phyloP scores from a whole-genome alignment of 2,888 invertebrate species.

The Tenthredo mesomela region DNA sequence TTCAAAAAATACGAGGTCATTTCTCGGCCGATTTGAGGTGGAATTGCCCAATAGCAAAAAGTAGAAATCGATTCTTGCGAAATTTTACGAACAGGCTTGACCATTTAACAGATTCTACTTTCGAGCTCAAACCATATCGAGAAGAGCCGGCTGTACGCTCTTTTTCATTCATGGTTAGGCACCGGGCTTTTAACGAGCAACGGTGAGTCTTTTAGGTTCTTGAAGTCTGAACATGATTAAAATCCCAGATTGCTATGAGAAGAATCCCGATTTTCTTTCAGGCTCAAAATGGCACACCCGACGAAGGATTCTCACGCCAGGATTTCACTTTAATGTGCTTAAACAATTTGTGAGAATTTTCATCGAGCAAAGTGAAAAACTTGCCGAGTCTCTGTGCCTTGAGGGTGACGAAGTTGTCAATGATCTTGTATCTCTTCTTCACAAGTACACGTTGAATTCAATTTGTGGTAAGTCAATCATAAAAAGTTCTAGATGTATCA shows the following conservation, averaged over 20 bases:
- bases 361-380: constrained; percentile 76
- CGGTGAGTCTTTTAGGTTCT: constrained; percentile 65
- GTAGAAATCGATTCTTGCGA: too few species aligned
- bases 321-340: constrained; percentile 84
- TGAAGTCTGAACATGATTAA: not conserved
- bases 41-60: too few species aligned
- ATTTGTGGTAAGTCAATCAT: constrained; percentile 81
- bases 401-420: constrained; percentile 69
- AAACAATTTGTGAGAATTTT: constrained; percentile 76
- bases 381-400: constrained; percentile 69
- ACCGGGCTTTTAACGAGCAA: constrained; percentile 76
- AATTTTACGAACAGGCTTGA: not conserved
- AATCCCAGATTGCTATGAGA: not conserved
- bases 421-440: constrained; percentile 81
- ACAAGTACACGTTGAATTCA: constrained; percentile 83
- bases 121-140: constrained; percentile 70
- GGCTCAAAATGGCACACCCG: constrained; percentile 82
- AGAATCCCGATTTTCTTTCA: constrained; percentile 60
- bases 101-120: constrained; percentile 66
- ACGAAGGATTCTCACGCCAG: constrained; percentile 83
- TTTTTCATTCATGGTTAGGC: constrained; percentile 77
- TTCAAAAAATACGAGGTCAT: too few species aligned
- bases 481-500: too few species aligned
- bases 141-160: constrained; percentile 74
- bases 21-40: too few species aligned